Percentiles rank a stretch among this genome's conserved stretches.
Conservation (phyloP, 2,113 vertebrate species). For the Ahaetulla prasina region DNA sequence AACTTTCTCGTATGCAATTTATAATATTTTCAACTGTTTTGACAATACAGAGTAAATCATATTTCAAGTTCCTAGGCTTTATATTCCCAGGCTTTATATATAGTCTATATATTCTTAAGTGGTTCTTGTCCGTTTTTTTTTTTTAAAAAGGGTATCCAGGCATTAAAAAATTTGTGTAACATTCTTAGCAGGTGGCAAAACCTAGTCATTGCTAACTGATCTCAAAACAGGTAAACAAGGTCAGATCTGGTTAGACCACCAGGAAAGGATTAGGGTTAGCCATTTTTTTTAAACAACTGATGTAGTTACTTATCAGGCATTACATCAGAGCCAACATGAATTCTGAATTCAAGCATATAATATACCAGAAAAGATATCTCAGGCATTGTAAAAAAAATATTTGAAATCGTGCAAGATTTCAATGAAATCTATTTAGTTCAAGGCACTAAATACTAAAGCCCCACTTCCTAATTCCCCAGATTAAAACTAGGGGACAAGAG, state of each 20-base stretch:
- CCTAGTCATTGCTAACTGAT: neutral
- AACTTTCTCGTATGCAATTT: neutral
- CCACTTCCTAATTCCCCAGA: neutral
- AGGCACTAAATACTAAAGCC: neutral
- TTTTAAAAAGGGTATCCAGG: neutral
- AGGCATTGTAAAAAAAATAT: neutral
- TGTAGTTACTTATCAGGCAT: neutral
- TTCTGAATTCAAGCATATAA: neutral
- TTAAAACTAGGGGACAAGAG: neutral
- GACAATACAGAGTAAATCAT: neutral
- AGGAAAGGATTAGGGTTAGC: neutral
- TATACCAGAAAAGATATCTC: neutral
- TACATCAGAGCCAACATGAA: neutral
- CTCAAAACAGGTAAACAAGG: neutral
- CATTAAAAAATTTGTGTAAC: neutral
- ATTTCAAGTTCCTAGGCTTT: neutral
- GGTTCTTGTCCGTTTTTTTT: neutral
- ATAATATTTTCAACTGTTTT: neutral
- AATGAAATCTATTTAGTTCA: neutral
- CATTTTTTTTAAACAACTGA: neutral
- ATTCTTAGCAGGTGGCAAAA: neutral
- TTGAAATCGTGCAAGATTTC: neutral
- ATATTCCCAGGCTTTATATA: accelerated
- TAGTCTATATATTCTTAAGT: neutral
- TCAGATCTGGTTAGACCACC: neutral